Percentiles rank a stretch among this genome's conserved stretches.
phyloP scores from a whole-genome alignment of 2,888 invertebrate species.

The Labia minor region DNA sequence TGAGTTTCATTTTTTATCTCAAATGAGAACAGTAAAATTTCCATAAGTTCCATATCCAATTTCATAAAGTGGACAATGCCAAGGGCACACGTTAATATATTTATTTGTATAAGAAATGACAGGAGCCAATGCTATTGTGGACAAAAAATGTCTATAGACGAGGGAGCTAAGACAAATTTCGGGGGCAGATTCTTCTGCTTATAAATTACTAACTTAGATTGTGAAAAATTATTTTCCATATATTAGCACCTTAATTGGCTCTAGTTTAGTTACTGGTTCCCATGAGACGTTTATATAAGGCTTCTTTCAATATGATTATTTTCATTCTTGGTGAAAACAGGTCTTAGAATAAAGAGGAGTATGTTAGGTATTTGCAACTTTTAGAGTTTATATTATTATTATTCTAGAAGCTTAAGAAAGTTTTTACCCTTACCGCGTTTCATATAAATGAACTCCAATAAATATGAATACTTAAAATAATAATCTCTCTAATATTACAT shows the following conservation, averaged over 20 bases:
- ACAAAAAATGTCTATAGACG: neutral
- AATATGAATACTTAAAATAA: too few species aligned
- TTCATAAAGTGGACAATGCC: neutral
- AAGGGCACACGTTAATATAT: neutral
- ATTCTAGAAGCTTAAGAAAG: too few species aligned
- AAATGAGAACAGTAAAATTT: constrained; percentile 1
- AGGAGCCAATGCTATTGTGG: neutral
- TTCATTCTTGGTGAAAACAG: too few species aligned
- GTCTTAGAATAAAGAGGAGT: too few species aligned
- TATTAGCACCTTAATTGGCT: neutral
- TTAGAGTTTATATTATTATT: too few species aligned
- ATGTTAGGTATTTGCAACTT: too few species aligned
- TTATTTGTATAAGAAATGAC: neutral
- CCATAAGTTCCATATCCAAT: neutral
- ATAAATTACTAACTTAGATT: neutral
- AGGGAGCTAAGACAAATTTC: neutral
- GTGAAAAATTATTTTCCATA: neutral
- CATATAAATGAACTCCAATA: too few species aligned
- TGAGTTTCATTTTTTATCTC: neutral
- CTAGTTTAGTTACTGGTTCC: neutral
- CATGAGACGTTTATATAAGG: neutral
- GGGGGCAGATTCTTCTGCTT: neutral
- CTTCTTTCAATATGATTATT: too few species aligned
- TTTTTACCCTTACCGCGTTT: too few species aligned
- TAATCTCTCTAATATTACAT: too few species aligned